Base-by-base conservation (phyloP, 1,140 invertebrate species). In the Anadara kagoshimensis region DNA sequence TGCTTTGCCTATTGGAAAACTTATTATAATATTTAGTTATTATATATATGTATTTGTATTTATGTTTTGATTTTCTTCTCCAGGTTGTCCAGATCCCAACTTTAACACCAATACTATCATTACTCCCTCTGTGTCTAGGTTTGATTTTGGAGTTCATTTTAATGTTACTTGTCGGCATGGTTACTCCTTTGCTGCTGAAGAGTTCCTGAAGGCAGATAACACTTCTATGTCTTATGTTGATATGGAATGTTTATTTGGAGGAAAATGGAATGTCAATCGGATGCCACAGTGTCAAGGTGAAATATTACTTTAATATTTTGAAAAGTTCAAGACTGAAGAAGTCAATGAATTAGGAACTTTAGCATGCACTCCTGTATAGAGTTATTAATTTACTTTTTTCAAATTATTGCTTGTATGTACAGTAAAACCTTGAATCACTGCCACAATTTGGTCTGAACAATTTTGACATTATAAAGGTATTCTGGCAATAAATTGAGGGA, bases 171-270 rank as follows among this genome's bases (percentile, higher is more conserved):
- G 63, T 54, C 26, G 53, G 8, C 3, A 20, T 18, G 63, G 63
- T 10, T 66, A 66, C 29, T n/a, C 11, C 12, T 66, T 66, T 53
- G 18, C 26, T 24, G 45, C 47, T 22, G 63, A 66, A 26, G 49
- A 66, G 26, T 53, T 29, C 11, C 57, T n/a, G 16, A 61, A 29
- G 62, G 54, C 8, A 36, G 45, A n/a, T 29, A 43, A 56, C 22
- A 47, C 44, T 24, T 74, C 63, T 51, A 45, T n/a, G 44, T 22
- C 58, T 18, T 47, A 41, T 51, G 66, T 80, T 2, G 22, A 24
- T 2, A 63, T 80, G 72, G 58, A 73, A 41, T 80, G 78, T 75
- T 29, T 75, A n/a, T 71, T 51, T n/a, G 73, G 73, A 51, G 78
- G 78, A 14, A 26, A 58, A 18, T 80, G 78, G 78, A 80, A 78